Conservation (phyloP, 2,113 vertebrate species). For the Eurystomus gularis region DNA sequence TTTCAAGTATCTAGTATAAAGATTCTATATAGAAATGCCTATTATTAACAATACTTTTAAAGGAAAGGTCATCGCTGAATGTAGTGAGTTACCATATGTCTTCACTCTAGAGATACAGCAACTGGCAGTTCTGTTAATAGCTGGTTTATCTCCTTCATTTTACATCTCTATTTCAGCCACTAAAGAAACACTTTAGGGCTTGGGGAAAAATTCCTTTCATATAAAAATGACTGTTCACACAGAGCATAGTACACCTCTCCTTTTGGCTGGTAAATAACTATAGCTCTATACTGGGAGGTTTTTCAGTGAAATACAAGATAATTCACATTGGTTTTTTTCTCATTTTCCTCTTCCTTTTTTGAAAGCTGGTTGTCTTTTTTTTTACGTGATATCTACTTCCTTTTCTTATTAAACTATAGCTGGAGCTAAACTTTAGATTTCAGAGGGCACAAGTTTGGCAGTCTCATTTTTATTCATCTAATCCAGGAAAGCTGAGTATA, state of each 20-base stretch:
- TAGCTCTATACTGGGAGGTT: neutral
- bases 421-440: neutral
- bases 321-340: neutral
- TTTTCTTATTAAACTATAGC: neutral
- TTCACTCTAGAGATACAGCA: slow-evolving; percentile 47
- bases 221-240: neutral
- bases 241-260: neutral
- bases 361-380: neutral
- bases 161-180: slow-evolving; percentile 33
- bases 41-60: slow-evolving; percentile 60
- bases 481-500: neutral
- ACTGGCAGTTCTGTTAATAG: slow-evolving; percentile 57
- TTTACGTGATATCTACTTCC: neutral
- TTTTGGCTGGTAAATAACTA: slow-evolving; percentile 17
- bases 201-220: neutral
- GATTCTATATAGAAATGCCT: slow-evolving; percentile 31
- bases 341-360: neutral
- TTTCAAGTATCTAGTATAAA: slow-evolving; percentile 33
- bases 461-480: neutral
- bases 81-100: slow-evolving; percentile 27
- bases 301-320: neutral
- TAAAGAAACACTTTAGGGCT: slow-evolving; percentile 14
- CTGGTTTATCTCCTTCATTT: slow-evolving; percentile 43
- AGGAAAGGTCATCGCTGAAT: slow-evolving; percentile 22
- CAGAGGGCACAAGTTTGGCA: neutral